Conservation (phyloP, 2,888 invertebrate species). For the Agrilus mali region DNA sequence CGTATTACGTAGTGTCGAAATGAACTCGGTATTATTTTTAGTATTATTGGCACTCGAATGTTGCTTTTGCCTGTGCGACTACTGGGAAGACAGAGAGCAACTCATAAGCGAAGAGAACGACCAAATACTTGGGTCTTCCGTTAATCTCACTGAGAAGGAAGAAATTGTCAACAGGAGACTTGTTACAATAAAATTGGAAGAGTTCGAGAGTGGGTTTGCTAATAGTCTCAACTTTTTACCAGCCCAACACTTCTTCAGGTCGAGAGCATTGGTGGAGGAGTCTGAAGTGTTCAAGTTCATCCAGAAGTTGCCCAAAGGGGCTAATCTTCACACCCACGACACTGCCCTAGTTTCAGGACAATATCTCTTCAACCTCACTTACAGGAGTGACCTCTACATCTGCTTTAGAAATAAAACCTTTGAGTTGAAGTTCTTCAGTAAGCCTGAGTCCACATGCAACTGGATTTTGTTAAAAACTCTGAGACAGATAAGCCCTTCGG, state of each 20-base stretch:
- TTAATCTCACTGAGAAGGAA: slow-evolving; percentile 21
- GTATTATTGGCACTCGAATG: too few relatives aligned
- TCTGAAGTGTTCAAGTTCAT: slow-evolving; percentile 57
- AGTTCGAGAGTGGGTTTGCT: slow-evolving; percentile 22
- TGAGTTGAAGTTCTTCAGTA: slow-evolving; percentile 26
- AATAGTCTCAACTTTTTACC: slow-evolving; percentile 40
- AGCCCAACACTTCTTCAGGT: slow-evolving; percentile 51
- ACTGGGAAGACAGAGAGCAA: slow-evolving; percentile 11
- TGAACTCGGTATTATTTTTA: too few relatives aligned
- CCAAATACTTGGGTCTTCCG: slow-evolving; percentile 3
- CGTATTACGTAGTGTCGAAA: too few relatives aligned
- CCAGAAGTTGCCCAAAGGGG: slow-evolving; percentile 62
- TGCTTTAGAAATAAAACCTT: slow-evolving; percentile 27
- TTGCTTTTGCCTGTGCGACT: slow-evolving; percentile 4
- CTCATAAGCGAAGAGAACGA: slow-evolving; percentile 7
- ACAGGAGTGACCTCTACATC: slow-evolving; percentile 42
- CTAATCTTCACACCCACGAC: slow-evolving; percentile 55
- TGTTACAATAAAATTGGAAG: slow-evolving; percentile 21
- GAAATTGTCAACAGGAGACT: slow-evolving; percentile 20
- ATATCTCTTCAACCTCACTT: slow-evolving; percentile 47
- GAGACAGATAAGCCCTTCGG: slow-evolving; percentile 11
- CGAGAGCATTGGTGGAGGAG: slow-evolving; percentile 42
- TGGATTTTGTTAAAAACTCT: slow-evolving; percentile 18
- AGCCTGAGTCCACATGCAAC: neutral
- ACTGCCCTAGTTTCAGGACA: slow-evolving; percentile 47